Percentiles rank a stretch among this genome's conserved stretches.
Conservation (phyloP, 2,888 invertebrate species). For the Hydroisotoma schaefferi region DNA sequence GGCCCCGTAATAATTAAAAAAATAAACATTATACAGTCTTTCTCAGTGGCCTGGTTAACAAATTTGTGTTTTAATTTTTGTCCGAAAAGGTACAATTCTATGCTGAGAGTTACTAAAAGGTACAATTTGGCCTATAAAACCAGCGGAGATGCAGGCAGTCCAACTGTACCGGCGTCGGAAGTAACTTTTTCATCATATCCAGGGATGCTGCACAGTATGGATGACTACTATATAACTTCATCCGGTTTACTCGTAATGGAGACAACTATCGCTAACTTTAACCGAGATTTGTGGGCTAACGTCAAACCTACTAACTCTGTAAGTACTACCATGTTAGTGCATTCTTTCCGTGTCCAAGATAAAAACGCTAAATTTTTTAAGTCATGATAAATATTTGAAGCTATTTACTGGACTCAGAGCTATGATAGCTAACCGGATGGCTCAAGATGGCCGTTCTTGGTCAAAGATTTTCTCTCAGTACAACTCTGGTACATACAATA, state of each 20-base stretch:
- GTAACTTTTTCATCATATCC: slow-evolving; percentile 81
- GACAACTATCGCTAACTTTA: slow-evolving; percentile 72
- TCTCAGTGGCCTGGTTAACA: neutral
- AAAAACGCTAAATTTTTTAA: too few relatives aligned
- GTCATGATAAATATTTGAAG: neutral
- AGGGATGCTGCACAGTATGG: slow-evolving; percentile 73
- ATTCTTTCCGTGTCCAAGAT: too few relatives aligned
- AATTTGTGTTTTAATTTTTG: neutral
- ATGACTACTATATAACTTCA: slow-evolving; percentile 72
- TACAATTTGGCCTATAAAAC: slow-evolving; percentile 75
- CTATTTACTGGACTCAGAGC: slow-evolving; percentile 69
- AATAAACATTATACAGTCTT: neutral
- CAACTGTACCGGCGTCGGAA: slow-evolving; percentile 63
- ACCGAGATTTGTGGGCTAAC: slow-evolving; percentile 65
- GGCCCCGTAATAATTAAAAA: slow-evolving; percentile 60
- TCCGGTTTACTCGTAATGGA: slow-evolving; percentile 68
- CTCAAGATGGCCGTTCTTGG: slow-evolving; percentile 70
- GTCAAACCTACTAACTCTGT: slow-evolving; percentile 64
- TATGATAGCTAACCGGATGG: slow-evolving; percentile 77
- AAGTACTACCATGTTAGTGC: too few relatives aligned
- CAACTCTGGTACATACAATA: slow-evolving; percentile 78
- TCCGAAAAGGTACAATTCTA: slow-evolving; percentile 64
- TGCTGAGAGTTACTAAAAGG: slow-evolving; percentile 78
- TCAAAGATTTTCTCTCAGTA: slow-evolving; percentile 63
- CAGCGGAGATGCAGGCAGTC: slow-evolving; percentile 54